These are phyloP conservation scores for Hemicentrotus pulcherrimus DNA, from an alignment of 35 echinoderm and acorn worm species.

Conservation along the genomic window DNA sequence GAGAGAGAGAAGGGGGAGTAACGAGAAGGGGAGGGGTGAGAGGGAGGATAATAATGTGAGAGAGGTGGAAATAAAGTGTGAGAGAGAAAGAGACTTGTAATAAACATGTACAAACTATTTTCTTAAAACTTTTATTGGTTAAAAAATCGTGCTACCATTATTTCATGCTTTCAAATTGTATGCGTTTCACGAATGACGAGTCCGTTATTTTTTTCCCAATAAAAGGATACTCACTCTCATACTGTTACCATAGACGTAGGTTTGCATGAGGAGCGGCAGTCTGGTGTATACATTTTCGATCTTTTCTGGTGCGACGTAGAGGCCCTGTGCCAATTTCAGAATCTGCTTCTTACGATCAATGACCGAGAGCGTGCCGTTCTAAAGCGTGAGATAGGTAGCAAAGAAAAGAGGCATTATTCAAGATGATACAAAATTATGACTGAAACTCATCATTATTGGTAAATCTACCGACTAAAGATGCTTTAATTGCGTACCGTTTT, in stretches of 20 bases:
- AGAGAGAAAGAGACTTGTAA: too few species aligned
- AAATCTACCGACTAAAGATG: not conserved
- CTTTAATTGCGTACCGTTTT: not conserved
- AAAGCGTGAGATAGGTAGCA: not conserved
- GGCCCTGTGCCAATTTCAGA: slow-evolving; percentile 75
- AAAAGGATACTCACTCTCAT: slow-evolving; percentile 47
- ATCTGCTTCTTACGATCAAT: slow-evolving; percentile 90
- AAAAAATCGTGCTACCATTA: too few species aligned
- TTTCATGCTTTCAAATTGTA: too few species aligned
- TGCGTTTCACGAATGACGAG: not conserved
- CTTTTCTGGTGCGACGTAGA: slow-evolving; percentile 83
- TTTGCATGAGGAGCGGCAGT: slow-evolving; percentile 63
- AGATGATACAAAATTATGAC: not conserved
- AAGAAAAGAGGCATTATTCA: not conserved
- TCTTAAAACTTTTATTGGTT: too few species aligned
- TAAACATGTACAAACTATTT: too few species aligned
- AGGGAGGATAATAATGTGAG: too few species aligned
- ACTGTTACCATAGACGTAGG: slow-evolving; percentile 78
- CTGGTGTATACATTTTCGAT: slow-evolving; percentile 74
- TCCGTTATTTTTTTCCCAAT: not conserved
- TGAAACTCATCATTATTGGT: not conserved
- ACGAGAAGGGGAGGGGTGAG: too few species aligned
- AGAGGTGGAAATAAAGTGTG: too few species aligned
- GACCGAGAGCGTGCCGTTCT: slow-evolving; percentile 68
- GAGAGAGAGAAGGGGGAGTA: too few species aligned